A percentile compares a stretch with the other conserved stretches of the same genome.
Evolutionary conservation across 2,888 invertebrate species (phyloP).

Genomic region (Neoscelio sp.): DNA sequence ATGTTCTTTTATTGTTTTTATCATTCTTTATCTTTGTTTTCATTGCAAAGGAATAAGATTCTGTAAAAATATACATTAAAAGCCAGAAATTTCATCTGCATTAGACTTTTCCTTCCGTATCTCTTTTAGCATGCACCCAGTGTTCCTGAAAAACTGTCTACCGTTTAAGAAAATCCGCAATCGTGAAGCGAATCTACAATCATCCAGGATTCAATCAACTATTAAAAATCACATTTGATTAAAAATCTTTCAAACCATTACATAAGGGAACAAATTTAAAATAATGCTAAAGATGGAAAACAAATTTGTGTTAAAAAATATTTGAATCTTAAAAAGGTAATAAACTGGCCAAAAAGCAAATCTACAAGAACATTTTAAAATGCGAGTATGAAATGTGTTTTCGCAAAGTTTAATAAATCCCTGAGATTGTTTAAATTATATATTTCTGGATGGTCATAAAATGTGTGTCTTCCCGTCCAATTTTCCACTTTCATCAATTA

Average conservation of each 20-base stretch:
- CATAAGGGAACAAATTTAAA: no score
- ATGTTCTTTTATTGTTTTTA: neutral
- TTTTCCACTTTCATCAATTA: neutral
- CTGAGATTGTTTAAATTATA: neutral
- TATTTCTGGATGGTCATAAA: no score
- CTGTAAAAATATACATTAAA: constrained; percentile 16
- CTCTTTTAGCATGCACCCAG: constrained; percentile 15
- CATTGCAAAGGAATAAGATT: neutral
- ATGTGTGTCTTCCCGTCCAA: no score
- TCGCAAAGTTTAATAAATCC: neutral
- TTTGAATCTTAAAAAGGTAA: no score
- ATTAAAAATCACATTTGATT: constrained; percentile 12
- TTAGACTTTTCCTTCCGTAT: neutral
- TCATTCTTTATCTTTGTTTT: constrained; percentile 3
- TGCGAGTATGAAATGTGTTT: no score
- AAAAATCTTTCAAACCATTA: no score
- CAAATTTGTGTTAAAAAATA: no score
- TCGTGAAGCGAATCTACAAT: constrained; percentile 9
- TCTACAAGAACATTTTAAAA: no score
- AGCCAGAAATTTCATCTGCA: neutral
- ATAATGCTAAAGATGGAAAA: no score
- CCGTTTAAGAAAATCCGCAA: constrained; percentile 16
- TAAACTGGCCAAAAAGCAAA: no score
- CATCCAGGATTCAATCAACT: neutral
- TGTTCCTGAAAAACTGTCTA: constrained; percentile 2